Base-by-base conservation (phyloP, 2,113 vertebrate genomes). In the Phasianus colchicus region DNA sequence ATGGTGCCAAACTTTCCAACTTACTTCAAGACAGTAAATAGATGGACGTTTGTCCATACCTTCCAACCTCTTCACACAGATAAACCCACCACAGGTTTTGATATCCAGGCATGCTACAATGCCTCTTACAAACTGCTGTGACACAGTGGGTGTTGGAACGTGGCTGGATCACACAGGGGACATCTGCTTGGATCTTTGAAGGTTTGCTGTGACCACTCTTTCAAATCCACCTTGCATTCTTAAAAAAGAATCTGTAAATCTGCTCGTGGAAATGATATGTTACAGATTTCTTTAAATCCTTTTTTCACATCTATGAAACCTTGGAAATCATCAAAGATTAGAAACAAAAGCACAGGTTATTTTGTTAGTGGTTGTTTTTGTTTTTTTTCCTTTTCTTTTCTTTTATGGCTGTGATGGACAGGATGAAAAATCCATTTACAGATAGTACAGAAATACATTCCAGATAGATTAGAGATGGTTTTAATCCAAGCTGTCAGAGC, bases 281-380 rank as follows among this genome's bases (percentile, higher is more conserved):
- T 55, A 75, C 1, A 8, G 66, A 86, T 60, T 86, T 74, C 58
- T 34, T 84, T 75, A 93, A 92, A 85, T 85, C 83, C 50, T 48
- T 30, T 75, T 63, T 63, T 40, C 36, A 1, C 72, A 86, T 83
- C 86, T 93, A 17, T 63, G 55, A 96, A 73, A 63, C 38, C 58
- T 7, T n/a, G 36, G 57, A 55, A 91, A 89, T 88, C 18, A 74
- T 69, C n/a, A 40, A 40, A 80, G 63, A 95, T 72, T 93, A 90
- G 9, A 54, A 92, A 90, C 38, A 50, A n/a, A 54, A 54, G 27
- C 27, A 30, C 9, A 54, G 52, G 52, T 54, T 54, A 25, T 54
- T 27, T 29, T 52, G 25, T 52, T 52, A 27, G 7, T 27, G 50
- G 13, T 48, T 21, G 10, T 52, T 27, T 25, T 6, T 36, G 36